Conservation (phyloP, 64 coral and sea anemone genomes). For the Trachythela sp. region DNA sequence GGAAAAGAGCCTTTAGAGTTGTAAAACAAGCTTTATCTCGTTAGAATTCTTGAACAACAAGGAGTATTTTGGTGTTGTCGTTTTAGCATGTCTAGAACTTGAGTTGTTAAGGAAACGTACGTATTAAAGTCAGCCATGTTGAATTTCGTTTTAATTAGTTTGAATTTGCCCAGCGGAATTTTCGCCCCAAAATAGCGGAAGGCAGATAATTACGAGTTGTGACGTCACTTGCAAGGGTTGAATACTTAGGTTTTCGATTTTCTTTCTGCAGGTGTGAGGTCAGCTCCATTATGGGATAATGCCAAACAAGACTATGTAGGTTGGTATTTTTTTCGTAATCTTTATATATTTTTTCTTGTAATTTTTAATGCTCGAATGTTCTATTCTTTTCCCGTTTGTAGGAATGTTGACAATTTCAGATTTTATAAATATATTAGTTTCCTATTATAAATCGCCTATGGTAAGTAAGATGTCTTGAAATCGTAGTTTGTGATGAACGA, state of each 20-base stretch:
- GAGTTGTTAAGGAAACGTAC: too few relatives aligned
- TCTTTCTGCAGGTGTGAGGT: constrained; percentile 64
- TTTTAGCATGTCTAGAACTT: too few relatives aligned
- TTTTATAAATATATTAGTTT: constrained; percentile 89
- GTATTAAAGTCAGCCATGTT: too few relatives aligned
- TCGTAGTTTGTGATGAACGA: neutral
- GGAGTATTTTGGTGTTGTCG: too few relatives aligned
- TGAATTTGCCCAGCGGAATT: too few relatives aligned
- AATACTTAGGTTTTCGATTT: neutral
- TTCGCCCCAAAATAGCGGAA: too few relatives aligned
- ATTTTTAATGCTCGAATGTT: constrained; percentile 2
- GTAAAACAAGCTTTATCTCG: too few relatives aligned
- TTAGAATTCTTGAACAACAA: too few relatives aligned
- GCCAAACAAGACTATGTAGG: constrained; percentile 86
- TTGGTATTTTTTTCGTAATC: neutral
- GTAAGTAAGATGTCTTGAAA: constrained; percentile 18
- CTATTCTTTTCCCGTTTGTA: constrained; percentile 1
- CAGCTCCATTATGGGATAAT: constrained; percentile 92
- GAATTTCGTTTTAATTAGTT: too few relatives aligned
- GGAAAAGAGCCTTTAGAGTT: too few relatives aligned
- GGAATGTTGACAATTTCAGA: constrained; percentile 98
- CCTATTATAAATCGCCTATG: constrained; percentile 94
- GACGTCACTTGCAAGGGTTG: too few relatives aligned
- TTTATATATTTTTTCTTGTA: neutral
- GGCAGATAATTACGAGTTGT: too few relatives aligned